Conservation (phyloP, 2,888 invertebrate species). For the Bruchidius siliquastri region DNA sequence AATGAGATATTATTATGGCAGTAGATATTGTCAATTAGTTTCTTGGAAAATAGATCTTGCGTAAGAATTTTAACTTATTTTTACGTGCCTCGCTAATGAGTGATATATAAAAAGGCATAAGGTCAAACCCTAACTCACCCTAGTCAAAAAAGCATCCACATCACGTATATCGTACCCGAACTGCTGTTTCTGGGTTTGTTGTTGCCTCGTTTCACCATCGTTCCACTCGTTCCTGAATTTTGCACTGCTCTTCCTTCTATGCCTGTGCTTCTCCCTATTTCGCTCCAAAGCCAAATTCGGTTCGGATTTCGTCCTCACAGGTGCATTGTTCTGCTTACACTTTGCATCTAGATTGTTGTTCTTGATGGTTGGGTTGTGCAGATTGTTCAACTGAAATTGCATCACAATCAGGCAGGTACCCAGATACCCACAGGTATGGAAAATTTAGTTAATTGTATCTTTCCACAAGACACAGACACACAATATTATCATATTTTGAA, state of each 20-base stretch:
- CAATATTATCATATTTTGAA: too few relatives aligned
- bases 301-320: constrained; percentile 50
- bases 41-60: too few relatives aligned
- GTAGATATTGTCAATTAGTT: not conserved
- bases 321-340: constrained; percentile 28
- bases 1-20: not conserved
- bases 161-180: constrained; percentile 80
- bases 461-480: too few relatives aligned
- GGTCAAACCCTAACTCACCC: too few relatives aligned
- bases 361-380: constrained; percentile 24
- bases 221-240: constrained; percentile 33
- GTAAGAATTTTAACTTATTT: too few relatives aligned
- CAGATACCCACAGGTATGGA: not conserved
- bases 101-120: too few relatives aligned
- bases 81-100: too few relatives aligned
- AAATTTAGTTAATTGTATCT: too few relatives aligned
- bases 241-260: constrained; percentile 30
- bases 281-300: constrained; percentile 51
- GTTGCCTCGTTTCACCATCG: constrained; percentile 2
- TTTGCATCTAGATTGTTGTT: constrained; percentile 22
- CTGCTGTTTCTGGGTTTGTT: constrained; percentile 28
- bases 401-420: not conserved
- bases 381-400: constrained; percentile 17
- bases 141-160: constrained; percentile 71
- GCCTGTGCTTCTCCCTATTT: constrained; percentile 50